Base-by-base conservation (phyloP, 2,113 vertebrate genomes). In the Marcusenius ussheri region DNA sequence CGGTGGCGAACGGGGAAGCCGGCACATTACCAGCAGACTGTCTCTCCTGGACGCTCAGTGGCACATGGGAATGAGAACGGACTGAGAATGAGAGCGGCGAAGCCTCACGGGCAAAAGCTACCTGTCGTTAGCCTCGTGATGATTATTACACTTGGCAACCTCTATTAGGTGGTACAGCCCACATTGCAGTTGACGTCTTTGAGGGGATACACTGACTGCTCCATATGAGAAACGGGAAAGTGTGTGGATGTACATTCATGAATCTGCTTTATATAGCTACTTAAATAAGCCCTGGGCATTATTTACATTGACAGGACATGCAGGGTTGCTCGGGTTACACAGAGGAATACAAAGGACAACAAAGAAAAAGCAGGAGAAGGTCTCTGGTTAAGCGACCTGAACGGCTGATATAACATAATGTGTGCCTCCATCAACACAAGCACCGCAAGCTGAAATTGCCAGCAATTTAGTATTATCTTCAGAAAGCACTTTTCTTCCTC, bases 11-110 rank as follows among this genome's bases (percentile, higher is more conserved):
- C 80, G 58, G 91, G 27, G 83, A 42, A 45, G 39, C 62, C 10
- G 49, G 5, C 70, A 66, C 90, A 89, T 91, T 89, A 91, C 56
- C 88, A 17, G 8, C 85, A 46, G 91, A 89, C 83, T 83, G 86
- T 70, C 74, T 86, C 46, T 11, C 17, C 35, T 11, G 6, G 24
- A 84, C 56, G 47, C 89, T 66, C 83, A 88, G 31, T 62, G 83
- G 21, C 47, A 77, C 47, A 3, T 56, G 84, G 56, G 87, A 92
- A 92, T 91, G 89, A 62, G 53, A 88, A 42, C 8, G 21, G 4
- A 87, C 50, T 56, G 84, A 49, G 83, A 91, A 91, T 90, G 89
- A 51, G 39, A 66, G 17, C 35, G 19, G n/a, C 42, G 49, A 47
- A 87, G 85, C 13, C 27, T 7, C 17, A 9, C 47, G 2, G n/a